phyloP scores from a whole-genome alignment of 2,113 vertebrate genomes.

The Tympanuchus pallidicinctus region DNA sequence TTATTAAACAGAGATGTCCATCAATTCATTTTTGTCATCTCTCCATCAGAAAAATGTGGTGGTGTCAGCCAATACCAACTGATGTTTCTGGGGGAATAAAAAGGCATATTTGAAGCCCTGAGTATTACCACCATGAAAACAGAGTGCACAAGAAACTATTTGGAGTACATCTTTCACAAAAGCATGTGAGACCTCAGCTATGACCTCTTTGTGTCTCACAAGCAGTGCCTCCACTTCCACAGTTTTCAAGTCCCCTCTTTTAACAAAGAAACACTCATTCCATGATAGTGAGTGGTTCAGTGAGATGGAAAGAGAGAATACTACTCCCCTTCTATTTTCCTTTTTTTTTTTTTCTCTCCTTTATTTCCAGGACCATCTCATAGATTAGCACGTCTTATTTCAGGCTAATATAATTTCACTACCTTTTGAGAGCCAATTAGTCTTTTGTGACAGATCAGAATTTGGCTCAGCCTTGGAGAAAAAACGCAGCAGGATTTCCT shows the following conservation, averaged over 20 bases:
- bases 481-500: neutral
- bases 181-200: rapidly evolving
- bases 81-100: neutral
- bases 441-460: neutral
- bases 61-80: rapidly evolving
- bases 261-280: neutral
- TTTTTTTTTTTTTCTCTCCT: neutral
- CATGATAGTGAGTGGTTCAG: neutral
- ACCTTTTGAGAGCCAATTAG: neutral
- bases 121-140: neutral
- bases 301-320: neutral
- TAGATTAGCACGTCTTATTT: neutral
- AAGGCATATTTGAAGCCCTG: neutral
- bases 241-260: neutral
- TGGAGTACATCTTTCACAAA: neutral
- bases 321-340: neutral
- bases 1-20: neutral
- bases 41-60: neutral
- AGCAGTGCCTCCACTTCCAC: neutral
- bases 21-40: neutral
- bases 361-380: neutral
- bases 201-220: rapidly evolving
- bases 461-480: neutral
- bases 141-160: neutral
- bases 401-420: neutral